Evolutionary conservation across 2,113 vertebrate species (phyloP).

Genomic region (Chaetodon trifascialis): DNA sequence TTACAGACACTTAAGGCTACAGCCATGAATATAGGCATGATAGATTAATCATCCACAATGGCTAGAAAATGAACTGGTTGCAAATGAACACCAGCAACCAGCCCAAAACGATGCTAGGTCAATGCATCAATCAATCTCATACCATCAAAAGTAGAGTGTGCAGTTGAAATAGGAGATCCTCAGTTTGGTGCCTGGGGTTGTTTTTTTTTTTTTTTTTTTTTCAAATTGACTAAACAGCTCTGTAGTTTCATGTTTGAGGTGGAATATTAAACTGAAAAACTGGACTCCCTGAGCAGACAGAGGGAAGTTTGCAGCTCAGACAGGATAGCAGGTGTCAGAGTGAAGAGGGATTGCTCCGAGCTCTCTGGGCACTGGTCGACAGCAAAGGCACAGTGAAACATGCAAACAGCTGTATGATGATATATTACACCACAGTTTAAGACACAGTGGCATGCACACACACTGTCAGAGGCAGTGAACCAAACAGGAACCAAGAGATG

Average conservation of each 20-base stretch:
- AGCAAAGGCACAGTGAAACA: not conserved
- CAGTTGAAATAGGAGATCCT: constrained; percentile 1
- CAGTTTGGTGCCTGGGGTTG: not conserved
- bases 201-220: not conserved
- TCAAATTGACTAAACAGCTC: not conserved
- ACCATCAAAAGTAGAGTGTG: not conserved
- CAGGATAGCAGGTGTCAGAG: constrained; percentile 7
- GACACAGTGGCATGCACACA: not conserved
- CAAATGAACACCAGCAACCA: constrained; percentile 22
- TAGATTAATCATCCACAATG: constrained; percentile 28
- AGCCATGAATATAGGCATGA: constrained; percentile 26
- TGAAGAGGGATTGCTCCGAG: constrained; percentile 27
- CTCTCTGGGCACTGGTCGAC: not conserved
- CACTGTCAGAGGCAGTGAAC: not conserved
- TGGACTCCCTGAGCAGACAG: not conserved
- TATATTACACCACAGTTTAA: not conserved
- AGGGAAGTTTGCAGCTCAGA: not conserved
- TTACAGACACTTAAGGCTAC: constrained; percentile 63
- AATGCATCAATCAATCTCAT: constrained; percentile 23
- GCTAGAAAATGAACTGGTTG: constrained; percentile 41
- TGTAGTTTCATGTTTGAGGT: not conserved
- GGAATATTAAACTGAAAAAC: not conserved
- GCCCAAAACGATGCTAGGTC: not conserved
- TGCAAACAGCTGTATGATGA: constrained; percentile 7
- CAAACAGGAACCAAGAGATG: not conserved